These are phyloP conservation scores for Pelvicachromis taeniatus DNA, from an alignment of 2,113 vertebrate species.

Conservation along the genomic window DNA sequence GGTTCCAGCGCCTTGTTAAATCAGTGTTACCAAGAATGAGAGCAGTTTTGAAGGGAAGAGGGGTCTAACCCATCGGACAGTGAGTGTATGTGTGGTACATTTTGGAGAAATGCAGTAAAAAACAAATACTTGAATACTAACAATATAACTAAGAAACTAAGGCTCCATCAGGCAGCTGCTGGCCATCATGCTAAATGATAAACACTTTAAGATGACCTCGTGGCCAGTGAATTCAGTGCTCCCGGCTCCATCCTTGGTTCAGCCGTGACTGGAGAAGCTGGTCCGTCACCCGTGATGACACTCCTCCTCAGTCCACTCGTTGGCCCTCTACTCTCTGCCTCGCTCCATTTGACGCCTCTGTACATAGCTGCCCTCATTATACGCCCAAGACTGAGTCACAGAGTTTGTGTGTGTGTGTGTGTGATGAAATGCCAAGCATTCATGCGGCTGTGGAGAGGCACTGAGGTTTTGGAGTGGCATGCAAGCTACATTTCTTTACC, in stretches of 20 bases:
- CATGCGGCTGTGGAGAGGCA: constrained; percentile 15
- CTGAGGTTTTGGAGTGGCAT: constrained; percentile 27
- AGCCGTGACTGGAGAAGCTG: neutral
- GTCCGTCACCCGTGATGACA: constrained; percentile 23
- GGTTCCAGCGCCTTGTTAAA: rapidly evolving
- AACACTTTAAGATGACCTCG: constrained; percentile 28
- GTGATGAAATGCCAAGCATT: constrained; percentile 7
- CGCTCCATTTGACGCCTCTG: constrained; percentile 56
- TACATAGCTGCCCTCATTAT: constrained; percentile 33
- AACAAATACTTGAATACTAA: neutral
- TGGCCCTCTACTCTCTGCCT: constrained; percentile 4
- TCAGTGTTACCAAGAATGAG: neutral
- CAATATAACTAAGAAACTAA: neutral
- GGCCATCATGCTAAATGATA: neutral
- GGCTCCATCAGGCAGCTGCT: neutral
- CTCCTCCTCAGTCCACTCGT: constrained; percentile 16
- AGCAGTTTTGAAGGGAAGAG: neutral
- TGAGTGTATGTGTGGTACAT: neutral
- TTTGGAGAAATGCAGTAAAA: neutral
- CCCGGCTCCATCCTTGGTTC: neutral
- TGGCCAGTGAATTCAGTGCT: neutral
- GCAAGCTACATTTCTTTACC: constrained; percentile 11
- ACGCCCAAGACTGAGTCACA: constrained; percentile 4
- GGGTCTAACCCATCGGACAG: neutral
- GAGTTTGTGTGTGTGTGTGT: constrained; percentile 2